Evolutionary conservation across 2,113 vertebrate species (phyloP).

Genomic region (Leuciscus idus): DNA sequence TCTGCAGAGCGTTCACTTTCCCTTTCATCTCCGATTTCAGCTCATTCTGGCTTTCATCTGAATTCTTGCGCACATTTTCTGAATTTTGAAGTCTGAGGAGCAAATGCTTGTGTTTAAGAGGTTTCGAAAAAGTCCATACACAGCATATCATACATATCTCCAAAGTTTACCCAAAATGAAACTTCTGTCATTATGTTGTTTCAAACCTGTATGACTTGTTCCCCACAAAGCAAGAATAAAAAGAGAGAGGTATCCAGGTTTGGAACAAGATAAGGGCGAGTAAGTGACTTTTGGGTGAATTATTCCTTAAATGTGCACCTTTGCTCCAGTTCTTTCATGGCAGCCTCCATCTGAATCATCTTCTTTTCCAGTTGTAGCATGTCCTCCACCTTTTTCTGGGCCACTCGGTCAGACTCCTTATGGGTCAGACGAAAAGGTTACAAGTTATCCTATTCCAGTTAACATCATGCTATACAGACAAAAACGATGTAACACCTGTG

Average conservation of each 20-base stretch:
- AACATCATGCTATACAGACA: background rate
- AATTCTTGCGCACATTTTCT: constrained; percentile 77
- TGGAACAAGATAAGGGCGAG: background rate
- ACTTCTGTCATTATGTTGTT: background rate
- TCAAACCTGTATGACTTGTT: background rate
- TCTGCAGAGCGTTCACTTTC: constrained; percentile 77
- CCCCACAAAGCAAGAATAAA: background rate
- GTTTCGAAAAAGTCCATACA: background rate
- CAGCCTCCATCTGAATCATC: constrained; percentile 83
- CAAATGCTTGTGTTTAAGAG: background rate
- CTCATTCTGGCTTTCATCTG: constrained; percentile 81
- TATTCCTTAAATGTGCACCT: constrained; percentile 74
- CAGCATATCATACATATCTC: background rate
- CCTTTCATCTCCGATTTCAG: constrained; percentile 82
- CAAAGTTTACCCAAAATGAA: background rate
- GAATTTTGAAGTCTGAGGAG: constrained; percentile 82
- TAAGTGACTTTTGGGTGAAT: background rate
- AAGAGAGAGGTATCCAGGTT: background rate
- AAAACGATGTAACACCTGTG: constrained; percentile 79
- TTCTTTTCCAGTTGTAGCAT: constrained; percentile 84
- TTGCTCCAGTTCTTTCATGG: constrained; percentile 86
- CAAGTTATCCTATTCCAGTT: background rate
- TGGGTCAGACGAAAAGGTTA: background rate
- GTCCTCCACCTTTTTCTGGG: constrained; percentile 85
- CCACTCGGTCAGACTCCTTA: constrained; percentile 82